phyloP scores from a whole-genome alignment of 2,888 invertebrate species.

The Acanthosepion lycidas region DNA sequence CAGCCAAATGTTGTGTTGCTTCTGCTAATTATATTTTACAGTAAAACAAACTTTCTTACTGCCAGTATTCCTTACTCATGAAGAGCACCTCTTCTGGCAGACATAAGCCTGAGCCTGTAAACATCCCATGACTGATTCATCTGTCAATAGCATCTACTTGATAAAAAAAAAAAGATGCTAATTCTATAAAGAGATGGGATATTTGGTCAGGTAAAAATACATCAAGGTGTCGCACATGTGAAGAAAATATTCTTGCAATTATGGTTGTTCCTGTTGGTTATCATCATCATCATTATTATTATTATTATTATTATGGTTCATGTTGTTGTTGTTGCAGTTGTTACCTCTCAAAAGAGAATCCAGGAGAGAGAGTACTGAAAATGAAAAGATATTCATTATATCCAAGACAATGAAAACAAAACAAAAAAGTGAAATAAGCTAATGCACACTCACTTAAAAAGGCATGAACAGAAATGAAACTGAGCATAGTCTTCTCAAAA shows the following conservation, averaged over 20 bases:
- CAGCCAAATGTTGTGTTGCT: conserved; percentile 42
- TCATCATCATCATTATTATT: neutral
- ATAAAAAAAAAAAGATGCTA: neutral
- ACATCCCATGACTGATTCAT: neutral
- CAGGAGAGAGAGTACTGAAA: conserved; percentile 39
- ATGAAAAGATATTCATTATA: neutral
- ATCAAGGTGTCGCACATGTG: neutral
- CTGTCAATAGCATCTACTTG: neutral
- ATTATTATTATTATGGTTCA: neutral
- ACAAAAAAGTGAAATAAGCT: too few relatives aligned
- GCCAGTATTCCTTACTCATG: neutral
- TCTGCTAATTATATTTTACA: neutral
- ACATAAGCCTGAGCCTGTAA: neutral
- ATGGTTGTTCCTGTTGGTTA: conserved; percentile 36
- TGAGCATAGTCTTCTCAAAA: neutral
- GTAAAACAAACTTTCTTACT: neutral
- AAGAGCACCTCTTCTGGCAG: neutral
- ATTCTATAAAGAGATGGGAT: neutral
- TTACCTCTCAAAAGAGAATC: conserved; percentile 39
- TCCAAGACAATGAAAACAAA: neutral
- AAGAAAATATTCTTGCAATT: neutral
- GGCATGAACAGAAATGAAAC: too few relatives aligned
- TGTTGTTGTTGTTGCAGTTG: conserved; percentile 14
- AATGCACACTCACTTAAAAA: too few relatives aligned
- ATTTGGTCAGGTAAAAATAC: neutral